Conservation (phyloP, 2,888 invertebrate genomes). For the Oligia fasciuncula region DNA sequence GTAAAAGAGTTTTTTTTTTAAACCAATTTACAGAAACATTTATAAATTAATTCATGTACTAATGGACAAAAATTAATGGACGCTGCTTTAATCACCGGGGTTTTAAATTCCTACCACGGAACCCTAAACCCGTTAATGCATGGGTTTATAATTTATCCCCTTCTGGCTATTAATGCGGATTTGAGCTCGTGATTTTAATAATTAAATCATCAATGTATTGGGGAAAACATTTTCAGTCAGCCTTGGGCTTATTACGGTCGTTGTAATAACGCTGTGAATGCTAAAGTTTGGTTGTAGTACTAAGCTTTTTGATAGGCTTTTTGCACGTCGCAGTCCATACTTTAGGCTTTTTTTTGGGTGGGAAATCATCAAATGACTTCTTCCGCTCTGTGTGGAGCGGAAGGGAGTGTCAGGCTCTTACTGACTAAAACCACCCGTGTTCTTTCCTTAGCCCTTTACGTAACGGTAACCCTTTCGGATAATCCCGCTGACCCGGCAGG, state of each 20-base stretch:
- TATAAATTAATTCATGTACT: too few species aligned
- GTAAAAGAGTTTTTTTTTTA: too few species aligned
- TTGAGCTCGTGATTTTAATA: constrained; percentile 42
- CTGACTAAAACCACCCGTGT: too few species aligned
- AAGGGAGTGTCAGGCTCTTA: too few species aligned
- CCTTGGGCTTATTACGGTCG: neutral
- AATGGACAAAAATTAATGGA: too few species aligned
- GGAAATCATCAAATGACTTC: too few species aligned
- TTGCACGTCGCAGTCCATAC: neutral
- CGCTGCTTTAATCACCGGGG: neutral
- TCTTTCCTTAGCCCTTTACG: too few species aligned
- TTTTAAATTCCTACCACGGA: neutral
- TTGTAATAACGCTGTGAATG: neutral
- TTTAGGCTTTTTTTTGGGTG: neutral
- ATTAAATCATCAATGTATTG: constrained; percentile 45
- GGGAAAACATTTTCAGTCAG: constrained; percentile 26
- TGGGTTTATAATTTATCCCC: constrained; percentile 41
- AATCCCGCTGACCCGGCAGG: too few species aligned
- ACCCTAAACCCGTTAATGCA: constrained; percentile 15
- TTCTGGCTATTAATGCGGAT: constrained; percentile 20
- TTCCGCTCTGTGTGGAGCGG: too few species aligned
- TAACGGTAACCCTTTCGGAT: too few species aligned
- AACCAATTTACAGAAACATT: too few species aligned
- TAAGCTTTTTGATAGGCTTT: neutral
- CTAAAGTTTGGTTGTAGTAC: neutral